A percentile compares a stretch with the other conserved stretches of the same genome.
phyloP scores from a whole-genome alignment of 2,797 vertebrate genomes.

The Tangara arthus region DNA sequence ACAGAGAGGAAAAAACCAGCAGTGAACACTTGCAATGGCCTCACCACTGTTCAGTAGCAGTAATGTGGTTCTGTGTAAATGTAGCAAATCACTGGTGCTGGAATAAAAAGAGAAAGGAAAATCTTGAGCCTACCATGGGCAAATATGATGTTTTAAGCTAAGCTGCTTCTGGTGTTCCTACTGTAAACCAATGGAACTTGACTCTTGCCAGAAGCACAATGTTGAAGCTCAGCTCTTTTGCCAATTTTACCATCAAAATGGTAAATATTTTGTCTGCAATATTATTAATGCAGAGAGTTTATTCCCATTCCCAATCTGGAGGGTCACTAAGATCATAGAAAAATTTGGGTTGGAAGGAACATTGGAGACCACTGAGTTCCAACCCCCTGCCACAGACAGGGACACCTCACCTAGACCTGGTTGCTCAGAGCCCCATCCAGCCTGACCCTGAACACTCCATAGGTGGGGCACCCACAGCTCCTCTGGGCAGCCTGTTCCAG shows the following conservation, averaged over 20 bases:
- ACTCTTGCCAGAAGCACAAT: background rate
- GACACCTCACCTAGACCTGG: too few relatives aligned
- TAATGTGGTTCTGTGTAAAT: background rate
- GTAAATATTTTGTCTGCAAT: background rate
- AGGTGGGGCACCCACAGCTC: background rate
- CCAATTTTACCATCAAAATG: background rate
- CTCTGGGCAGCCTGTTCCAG: background rate
- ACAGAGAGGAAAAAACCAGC: background rate
- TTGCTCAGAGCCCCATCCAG: background rate
- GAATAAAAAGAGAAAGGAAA: background rate
- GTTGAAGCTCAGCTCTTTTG: background rate
- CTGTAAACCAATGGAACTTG: background rate
- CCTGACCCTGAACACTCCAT: background rate
- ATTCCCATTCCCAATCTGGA: background rate
- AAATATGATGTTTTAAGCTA: background rate
- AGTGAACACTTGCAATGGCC: background rate
- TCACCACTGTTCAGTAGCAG: background rate
- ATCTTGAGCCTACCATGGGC: background rate
- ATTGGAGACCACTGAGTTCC: background rate
- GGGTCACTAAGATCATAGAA: background rate
- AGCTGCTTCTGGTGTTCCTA: background rate
- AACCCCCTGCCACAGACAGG: too few relatives aligned
- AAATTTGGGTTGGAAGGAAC: background rate
- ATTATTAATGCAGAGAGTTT: background rate
- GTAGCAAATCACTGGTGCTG: background rate